Conservation (phyloP, 2,113 vertebrate species). For the Ceyx melanurus region DNA sequence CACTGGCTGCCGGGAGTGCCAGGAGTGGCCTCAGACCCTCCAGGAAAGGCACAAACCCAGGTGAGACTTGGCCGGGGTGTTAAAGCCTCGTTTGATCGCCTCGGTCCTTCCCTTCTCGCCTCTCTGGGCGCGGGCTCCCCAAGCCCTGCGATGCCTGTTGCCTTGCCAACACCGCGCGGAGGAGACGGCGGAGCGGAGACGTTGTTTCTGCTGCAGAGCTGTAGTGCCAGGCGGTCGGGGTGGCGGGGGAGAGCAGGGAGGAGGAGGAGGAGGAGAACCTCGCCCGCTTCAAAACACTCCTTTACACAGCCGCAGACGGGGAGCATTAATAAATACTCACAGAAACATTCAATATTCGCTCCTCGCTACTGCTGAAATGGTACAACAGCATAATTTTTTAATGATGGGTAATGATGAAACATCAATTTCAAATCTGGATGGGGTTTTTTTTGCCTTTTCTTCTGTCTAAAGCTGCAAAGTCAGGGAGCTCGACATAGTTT, state of each 20-base stretch:
- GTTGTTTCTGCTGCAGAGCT: slow-evolving; percentile 3
- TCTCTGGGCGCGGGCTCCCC: background rate
- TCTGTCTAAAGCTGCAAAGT: slow-evolving; percentile 12
- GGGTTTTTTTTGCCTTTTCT: background rate
- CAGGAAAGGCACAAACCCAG: fast-evolving
- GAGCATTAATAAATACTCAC: slow-evolving; percentile 19
- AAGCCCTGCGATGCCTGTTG: background rate
- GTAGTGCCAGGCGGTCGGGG: background rate
- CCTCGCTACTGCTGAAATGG: slow-evolving; percentile 18
- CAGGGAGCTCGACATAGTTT: slow-evolving; percentile 40
- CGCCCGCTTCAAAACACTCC: background rate
- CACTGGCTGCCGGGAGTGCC: fast-evolving
- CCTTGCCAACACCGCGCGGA: slow-evolving; percentile 34
- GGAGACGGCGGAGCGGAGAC: slow-evolving; percentile 32
- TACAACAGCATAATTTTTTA: slow-evolving; percentile 54
- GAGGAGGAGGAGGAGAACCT: background rate
- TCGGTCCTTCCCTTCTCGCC: background rate
- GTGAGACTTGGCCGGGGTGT: fast-evolving
- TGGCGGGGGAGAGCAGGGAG: background rate
- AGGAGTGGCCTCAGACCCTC: fast-evolving
- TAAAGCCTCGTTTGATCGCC: fast-evolving
- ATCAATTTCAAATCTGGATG: slow-evolving; percentile 36
- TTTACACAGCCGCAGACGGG: background rate
- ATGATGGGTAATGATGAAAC: slow-evolving; percentile 60
- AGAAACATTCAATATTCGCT: background rate